Percentiles rank a stretch among this genome's conserved stretches.
These are phyloP conservation scores for Delphinapterus leucas DNA, from an alignment of 2,113 vertebrate genomes.

Conservation along the genomic window DNA sequence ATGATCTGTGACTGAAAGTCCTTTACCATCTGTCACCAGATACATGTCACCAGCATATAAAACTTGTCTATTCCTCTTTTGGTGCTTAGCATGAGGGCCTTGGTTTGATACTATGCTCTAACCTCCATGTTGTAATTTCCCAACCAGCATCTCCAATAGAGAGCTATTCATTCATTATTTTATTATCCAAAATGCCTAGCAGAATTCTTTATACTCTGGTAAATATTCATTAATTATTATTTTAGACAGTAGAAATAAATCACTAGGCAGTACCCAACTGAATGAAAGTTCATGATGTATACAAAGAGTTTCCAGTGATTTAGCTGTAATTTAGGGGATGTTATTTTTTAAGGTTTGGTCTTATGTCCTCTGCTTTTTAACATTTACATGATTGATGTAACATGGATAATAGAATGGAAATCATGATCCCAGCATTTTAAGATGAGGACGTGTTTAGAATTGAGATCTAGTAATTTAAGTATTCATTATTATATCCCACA, in stretches of 20 bases:
- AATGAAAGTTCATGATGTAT: neutral
- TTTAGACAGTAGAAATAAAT: neutral
- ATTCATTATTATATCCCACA: neutral
- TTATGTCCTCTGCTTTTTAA: neutral
- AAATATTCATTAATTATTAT: neutral
- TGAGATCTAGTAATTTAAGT: neutral
- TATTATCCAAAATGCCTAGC: neutral
- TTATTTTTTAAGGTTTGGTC: neutral
- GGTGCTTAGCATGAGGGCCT: neutral
- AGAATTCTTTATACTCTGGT: neutral
- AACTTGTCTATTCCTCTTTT: neutral
- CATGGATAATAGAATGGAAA: neutral
- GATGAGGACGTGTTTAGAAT: neutral
- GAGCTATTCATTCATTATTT: neutral
- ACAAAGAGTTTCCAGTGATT: neutral
- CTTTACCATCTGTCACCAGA: neutral
- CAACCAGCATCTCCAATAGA: neutral
- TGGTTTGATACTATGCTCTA: neutral
- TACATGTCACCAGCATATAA: neutral
- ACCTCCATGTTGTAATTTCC: neutral
- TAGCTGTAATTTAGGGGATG: neutral
- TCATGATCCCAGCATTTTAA: neutral
- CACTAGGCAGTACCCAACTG: neutral
- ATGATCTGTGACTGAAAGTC: neutral
- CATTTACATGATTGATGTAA: neutral